phyloP scores from a whole-genome alignment of 2,797 vertebrate genomes.

The Gephyroberyx darwinii region DNA sequence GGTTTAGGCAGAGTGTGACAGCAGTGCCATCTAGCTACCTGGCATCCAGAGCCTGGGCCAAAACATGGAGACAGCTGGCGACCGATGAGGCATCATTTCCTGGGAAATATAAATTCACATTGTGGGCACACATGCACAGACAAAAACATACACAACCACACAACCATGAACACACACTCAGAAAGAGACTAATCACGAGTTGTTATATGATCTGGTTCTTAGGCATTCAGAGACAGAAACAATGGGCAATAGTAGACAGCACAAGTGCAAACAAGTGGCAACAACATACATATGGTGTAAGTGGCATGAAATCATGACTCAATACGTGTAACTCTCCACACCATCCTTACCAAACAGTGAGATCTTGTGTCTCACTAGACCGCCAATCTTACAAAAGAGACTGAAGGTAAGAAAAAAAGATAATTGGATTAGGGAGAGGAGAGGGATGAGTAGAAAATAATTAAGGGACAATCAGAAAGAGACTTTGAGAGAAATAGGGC shows the following conservation, averaged over 20 bases:
- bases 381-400: constrained; percentile 81
- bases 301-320: neutral
- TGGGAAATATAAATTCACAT: constrained; percentile 61
- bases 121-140: neutral
- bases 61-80: constrained; percentile 89
- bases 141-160: constrained; percentile 12
- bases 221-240: neutral
- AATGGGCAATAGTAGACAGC: neutral
- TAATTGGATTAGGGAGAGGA: constrained; percentile 52
- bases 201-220: neutral
- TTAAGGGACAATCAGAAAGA: constrained; percentile 73
- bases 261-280: constrained; percentile 10
- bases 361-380: constrained; percentile 75
- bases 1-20: constrained; percentile 43
- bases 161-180: neutral
- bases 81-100: constrained; percentile 88
- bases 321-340: constrained; percentile 13
- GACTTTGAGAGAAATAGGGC: constrained; percentile 66
- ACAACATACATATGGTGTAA: neutral
- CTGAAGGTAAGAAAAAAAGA: constrained; percentile 63
- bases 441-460: constrained; percentile 77
- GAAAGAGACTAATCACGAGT: neutral
- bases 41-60: constrained; percentile 92
- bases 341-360: constrained; percentile 78
- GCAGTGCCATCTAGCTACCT: constrained; percentile 84